These are phyloP conservation scores for Drosophila pseudotakahashii DNA, from an alignment of 2,888 invertebrate species.

Conservation along the genomic window DNA sequence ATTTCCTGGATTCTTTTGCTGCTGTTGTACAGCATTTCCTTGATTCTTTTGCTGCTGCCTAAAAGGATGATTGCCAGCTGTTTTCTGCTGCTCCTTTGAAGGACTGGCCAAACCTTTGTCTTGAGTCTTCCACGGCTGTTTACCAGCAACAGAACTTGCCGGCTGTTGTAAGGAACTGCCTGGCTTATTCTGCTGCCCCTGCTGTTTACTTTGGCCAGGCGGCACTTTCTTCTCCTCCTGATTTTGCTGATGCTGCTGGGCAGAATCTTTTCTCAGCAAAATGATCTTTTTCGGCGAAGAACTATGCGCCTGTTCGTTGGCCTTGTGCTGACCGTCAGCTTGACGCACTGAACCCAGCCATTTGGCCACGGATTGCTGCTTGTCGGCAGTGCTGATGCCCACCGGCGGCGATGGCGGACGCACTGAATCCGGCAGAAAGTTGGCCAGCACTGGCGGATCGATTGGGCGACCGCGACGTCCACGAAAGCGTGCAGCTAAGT, in stretches of 20 bases:
- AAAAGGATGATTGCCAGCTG: neutral
- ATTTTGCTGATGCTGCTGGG: neutral
- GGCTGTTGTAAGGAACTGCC: neutral
- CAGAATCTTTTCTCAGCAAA: neutral
- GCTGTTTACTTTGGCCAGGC: too few relatives aligned
- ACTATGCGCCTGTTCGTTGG: too few relatives aligned
- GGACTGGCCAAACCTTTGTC: too few relatives aligned
- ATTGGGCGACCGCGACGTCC: neutral
- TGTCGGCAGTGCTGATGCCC: constrained; percentile 2
- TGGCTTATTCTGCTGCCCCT: neutral
- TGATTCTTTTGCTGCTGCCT: neutral
- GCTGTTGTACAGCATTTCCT: neutral
- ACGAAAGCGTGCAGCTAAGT: too few relatives aligned
- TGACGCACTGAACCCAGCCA: constrained; percentile 52
- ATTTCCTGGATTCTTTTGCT: neutral
- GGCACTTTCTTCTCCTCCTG: neutral
- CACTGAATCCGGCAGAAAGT: constrained; percentile 14
- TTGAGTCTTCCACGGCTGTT: neutral
- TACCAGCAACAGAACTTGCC: neutral
- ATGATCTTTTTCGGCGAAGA: neutral
- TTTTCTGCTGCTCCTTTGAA: neutral
- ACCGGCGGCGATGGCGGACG: neutral
- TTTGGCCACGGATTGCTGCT: constrained; percentile 23
- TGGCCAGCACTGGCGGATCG: constrained; percentile 8
- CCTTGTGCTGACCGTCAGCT: neutral